Evolutionary conservation across 2,113 vertebrate genomes (phyloP).

Genomic region (Arenaria interpres): DNA sequence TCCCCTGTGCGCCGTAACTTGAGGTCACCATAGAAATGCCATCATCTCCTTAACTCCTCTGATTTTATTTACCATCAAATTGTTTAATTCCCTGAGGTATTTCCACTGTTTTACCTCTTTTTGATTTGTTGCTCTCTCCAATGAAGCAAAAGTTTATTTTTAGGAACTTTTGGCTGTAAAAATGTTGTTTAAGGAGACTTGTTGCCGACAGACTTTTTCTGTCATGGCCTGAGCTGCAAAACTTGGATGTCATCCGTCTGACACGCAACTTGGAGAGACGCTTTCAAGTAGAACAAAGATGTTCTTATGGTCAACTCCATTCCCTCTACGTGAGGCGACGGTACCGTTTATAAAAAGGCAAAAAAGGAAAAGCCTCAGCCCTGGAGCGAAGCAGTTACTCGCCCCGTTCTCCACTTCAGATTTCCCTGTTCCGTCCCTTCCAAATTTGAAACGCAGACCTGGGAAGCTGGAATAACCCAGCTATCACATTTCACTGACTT

Average conservation of each 20-base stretch:
- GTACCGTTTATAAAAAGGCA: not conserved
- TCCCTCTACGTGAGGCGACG: accelerated
- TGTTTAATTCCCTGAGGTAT: not conserved
- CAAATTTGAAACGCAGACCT: not conserved
- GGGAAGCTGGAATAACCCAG: not conserved
- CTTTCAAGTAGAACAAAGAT: not conserved
- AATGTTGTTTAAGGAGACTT: not conserved
- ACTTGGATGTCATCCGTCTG: not conserved
- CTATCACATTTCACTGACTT: not conserved
- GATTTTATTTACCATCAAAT: not conserved
- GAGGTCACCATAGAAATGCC: not conserved
- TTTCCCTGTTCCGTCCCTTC: not conserved
- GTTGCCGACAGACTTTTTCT: not conserved
- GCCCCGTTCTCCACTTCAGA: not conserved
- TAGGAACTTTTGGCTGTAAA: not conserved
- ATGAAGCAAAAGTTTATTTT: not conserved
- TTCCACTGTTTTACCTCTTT: not conserved
- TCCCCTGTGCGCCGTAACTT: not conserved
- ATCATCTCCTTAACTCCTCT: not conserved
- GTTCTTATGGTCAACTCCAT: not conserved
- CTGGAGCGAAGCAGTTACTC: not conserved
- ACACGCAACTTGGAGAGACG: not conserved
- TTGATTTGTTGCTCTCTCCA: not conserved
- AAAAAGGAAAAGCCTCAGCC: not conserved
- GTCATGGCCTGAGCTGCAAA: not conserved